Evolutionary conservation across 2,113 vertebrate species (phyloP).

Genomic region (Vidua macroura): DNA sequence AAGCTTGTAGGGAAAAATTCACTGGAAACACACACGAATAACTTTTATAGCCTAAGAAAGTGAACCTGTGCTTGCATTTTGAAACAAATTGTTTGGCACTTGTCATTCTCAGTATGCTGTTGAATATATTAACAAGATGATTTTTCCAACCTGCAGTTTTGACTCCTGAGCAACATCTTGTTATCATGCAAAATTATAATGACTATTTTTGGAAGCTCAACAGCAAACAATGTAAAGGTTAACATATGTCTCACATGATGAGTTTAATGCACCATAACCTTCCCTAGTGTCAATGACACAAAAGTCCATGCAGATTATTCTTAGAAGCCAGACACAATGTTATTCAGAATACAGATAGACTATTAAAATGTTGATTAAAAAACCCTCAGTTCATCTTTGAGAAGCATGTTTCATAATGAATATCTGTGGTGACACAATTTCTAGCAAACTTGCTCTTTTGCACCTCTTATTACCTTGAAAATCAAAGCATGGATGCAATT

Average conservation of each 20-base stretch:
- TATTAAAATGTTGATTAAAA: neutral
- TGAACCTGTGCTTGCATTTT: neutral
- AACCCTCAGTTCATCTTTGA: neutral
- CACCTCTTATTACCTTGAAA: neutral
- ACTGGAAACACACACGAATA: neutral
- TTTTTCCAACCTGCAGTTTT: neutral
- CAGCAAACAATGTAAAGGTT: neutral
- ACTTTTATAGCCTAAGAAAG: neutral
- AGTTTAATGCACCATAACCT: neutral
- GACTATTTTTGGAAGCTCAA: neutral
- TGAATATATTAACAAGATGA: neutral
- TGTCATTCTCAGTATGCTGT: neutral
- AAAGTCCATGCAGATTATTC: neutral
- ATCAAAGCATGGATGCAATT: neutral
- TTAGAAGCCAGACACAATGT: neutral
- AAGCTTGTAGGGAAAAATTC: neutral
- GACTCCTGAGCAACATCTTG: neutral
- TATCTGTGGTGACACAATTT: neutral
- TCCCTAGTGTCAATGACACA: neutral
- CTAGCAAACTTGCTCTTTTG: neutral
- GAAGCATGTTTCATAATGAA: neutral
- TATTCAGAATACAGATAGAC: neutral
- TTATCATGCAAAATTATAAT: neutral
- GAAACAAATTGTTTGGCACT: neutral
- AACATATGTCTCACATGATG: neutral